Percentiles rank a stretch among this genome's conserved stretches.
These are phyloP conservation scores for Hirtodrosophila duncani DNA, from an alignment of 2,888 invertebrate species.

Conservation along the genomic window DNA sequence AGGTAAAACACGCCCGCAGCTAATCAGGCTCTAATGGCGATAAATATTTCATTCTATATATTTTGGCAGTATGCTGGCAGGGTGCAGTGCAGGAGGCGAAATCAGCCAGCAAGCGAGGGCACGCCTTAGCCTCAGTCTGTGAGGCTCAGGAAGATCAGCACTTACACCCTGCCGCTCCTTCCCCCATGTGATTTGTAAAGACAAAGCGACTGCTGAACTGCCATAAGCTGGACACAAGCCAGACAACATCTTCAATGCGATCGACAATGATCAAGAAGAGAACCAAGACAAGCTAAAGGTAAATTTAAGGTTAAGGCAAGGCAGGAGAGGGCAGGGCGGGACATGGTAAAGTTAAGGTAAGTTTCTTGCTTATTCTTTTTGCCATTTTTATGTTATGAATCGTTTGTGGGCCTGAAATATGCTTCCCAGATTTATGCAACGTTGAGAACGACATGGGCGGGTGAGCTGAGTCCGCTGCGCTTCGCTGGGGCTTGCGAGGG, in stretches of 20 bases:
- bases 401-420: slow-evolving; percentile 23
- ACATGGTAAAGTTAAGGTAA: no score
- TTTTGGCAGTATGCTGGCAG: slow-evolving; percentile 41
- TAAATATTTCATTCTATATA: slow-evolving; percentile 69
- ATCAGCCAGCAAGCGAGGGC: slow-evolving; percentile 26
- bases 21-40: slow-evolving; percentile 72
- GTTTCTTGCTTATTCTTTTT: slow-evolving; percentile 14
- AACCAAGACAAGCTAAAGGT: not conserved
- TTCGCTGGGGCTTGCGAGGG: slow-evolving; percentile 1
- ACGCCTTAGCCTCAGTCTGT: slow-evolving; percentile 39
- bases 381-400: slow-evolving; percentile 63
- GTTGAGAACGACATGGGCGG: slow-evolving; percentile 46
- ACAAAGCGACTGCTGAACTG: slow-evolving; percentile 39
- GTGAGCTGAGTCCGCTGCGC: slow-evolving; percentile 16
- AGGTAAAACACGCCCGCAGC: slow-evolving; percentile 58
- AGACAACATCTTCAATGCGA: slow-evolving; percentile 56
- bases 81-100: no score
- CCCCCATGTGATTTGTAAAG: slow-evolving; percentile 26
- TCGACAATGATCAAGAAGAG: slow-evolving; percentile 38
- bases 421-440: slow-evolving; percentile 55
- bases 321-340: slow-evolving; percentile 28
- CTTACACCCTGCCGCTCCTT: not conserved
- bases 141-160: no score
- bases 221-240: slow-evolving; percentile 11
- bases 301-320: slow-evolving; percentile 21